These are phyloP conservation scores for Coenonympha arcania DNA, from an alignment of 2,888 invertebrate species.

Conservation along the genomic window DNA sequence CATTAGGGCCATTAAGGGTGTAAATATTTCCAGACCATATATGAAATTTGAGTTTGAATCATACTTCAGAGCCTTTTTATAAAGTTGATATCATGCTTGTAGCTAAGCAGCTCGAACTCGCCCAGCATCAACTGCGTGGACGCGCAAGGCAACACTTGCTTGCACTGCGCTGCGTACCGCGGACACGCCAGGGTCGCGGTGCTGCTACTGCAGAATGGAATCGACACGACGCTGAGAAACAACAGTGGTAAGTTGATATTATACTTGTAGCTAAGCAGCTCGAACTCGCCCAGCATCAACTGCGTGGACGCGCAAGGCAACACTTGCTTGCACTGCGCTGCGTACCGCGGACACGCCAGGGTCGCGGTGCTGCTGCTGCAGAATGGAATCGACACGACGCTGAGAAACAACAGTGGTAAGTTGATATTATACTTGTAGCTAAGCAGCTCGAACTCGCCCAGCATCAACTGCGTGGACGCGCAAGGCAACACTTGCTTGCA, in stretches of 20 bases:
- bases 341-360: constrained; percentile 78
- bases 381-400: constrained; percentile 77
- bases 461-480: too few relatives aligned
- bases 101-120: constrained; percentile 73
- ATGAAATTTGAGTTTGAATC: too few relatives aligned
- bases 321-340: constrained; percentile 78
- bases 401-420: constrained; percentile 75
- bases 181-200: constrained; percentile 78
- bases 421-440: too few relatives aligned
- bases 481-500: constrained; percentile 79
- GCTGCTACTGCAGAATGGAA: constrained; percentile 77
- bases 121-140: constrained; percentile 79
- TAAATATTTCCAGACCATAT: too few relatives aligned
- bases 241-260: constrained; percentile 62
- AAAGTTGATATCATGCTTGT: constrained; percentile 26
- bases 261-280: constrained; percentile 66
- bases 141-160: constrained; percentile 77
- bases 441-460: too few relatives aligned
- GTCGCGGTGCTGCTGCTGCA: constrained; percentile 77
- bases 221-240: constrained; percentile 76
- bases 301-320: constrained; percentile 78
- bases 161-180: constrained; percentile 78
- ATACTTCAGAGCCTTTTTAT: too few relatives aligned
- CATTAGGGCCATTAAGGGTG: too few relatives aligned
- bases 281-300: constrained; percentile 76